These are phyloP conservation scores for Galerucella calmariensis DNA, from an alignment of 2,888 invertebrate genomes.

Conservation along the genomic window DNA sequence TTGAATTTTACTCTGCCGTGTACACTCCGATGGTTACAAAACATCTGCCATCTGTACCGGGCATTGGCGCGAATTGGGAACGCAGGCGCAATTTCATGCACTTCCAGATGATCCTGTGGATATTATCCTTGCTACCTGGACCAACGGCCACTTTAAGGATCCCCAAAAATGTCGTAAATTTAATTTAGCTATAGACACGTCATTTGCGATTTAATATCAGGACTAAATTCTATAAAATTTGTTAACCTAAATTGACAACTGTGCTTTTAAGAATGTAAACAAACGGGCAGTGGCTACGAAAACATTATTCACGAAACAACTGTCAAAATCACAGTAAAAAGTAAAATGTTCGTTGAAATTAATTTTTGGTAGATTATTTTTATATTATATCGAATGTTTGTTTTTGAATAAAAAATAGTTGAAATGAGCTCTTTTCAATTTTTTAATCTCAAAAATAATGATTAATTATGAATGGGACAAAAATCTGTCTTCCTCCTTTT, in stretches of 20 bases:
- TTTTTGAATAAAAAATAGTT: no score
- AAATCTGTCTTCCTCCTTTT: no score
- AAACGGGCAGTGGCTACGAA: slow-evolving; percentile 31
- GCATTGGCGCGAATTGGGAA: slow-evolving; percentile 65
- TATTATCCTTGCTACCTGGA: slow-evolving; percentile 31
- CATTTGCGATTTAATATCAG: slow-evolving; percentile 16
- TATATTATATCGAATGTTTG: no score
- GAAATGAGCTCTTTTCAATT: no score
- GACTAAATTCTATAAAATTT: slow-evolving; percentile 12
- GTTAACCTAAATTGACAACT: slow-evolving; percentile 30
- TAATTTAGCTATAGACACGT: slow-evolving; percentile 1
- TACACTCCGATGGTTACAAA: slow-evolving; percentile 62
- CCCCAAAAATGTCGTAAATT: slow-evolving; percentile 25
- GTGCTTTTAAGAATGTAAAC: slow-evolving; percentile 26
- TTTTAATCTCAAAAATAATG: no score
- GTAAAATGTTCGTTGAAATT: no score
- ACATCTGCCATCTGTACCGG: slow-evolving; percentile 67
- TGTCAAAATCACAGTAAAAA: neutral
- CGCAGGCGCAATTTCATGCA: slow-evolving; percentile 52
- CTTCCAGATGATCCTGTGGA: slow-evolving; percentile 34
- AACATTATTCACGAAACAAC: neutral
- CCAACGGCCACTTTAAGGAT: slow-evolving; percentile 24
- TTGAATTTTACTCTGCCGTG: slow-evolving; percentile 56
- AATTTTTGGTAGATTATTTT: no score
- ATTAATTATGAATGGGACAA: no score